Percentiles rank a stretch among this genome's conserved stretches.
Evolutionary conservation across 1,140 invertebrate species (phyloP).

Genomic region (Drosophila sp.): DNA sequence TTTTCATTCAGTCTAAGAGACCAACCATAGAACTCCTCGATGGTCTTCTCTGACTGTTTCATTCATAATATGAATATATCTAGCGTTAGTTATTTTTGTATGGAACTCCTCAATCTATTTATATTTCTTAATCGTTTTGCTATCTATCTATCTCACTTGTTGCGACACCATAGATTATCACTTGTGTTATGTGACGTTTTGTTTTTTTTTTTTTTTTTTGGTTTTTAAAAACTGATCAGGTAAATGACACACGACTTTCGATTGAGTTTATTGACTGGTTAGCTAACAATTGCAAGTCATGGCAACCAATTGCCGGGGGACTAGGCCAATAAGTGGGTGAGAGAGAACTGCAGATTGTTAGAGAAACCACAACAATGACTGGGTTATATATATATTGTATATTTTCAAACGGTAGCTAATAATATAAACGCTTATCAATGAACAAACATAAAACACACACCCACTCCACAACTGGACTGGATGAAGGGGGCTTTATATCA

Average conservation of each 20-base stretch:
- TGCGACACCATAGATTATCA: not conserved
- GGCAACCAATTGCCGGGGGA: slow-evolving; percentile 2
- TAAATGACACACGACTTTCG: slow-evolving; percentile 8
- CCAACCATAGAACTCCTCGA: too few species aligned
- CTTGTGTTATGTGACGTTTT: not conserved
- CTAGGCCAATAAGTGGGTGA: slow-evolving; percentile 4
- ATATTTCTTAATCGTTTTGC: not conserved
- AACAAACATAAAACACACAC: slow-evolving; percentile 32
- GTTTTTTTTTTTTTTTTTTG: not conserved
- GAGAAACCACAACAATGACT: slow-evolving; percentile 56
- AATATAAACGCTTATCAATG: slow-evolving; percentile 36
- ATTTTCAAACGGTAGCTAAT: slow-evolving; percentile 26
- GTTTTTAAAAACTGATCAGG: slow-evolving; percentile 1
- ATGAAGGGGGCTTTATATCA: slow-evolving; percentile 35
- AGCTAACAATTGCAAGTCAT: not conserved
- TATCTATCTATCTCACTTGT: not conserved
- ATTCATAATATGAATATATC: too few species aligned
- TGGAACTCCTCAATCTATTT: not conserved
- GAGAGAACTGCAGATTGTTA: not conserved
- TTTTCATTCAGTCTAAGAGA: too few species aligned
- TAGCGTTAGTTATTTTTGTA: not conserved
- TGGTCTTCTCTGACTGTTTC: too few species aligned
- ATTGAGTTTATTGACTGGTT: slow-evolving; percentile 16
- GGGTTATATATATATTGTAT: not conserved
- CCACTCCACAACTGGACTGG: not conserved